phyloP scores from a whole-genome alignment of 1,140 invertebrate species.

The Microplitis mediator region DNA sequence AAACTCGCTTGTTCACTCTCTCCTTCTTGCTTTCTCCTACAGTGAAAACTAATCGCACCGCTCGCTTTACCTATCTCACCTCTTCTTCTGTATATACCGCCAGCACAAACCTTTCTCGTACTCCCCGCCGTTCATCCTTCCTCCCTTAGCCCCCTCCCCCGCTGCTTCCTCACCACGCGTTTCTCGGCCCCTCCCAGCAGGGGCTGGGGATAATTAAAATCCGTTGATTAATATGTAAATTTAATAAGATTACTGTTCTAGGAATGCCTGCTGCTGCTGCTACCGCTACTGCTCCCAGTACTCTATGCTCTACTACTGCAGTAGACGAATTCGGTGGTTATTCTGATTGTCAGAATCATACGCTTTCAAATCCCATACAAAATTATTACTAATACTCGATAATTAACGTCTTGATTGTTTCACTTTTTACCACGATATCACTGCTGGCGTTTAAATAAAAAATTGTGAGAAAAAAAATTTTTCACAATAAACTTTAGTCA shows the following conservation, averaged over 20 bases:
- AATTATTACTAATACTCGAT: too few species aligned
- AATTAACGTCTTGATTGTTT: too few species aligned
- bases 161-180: conserved; percentile 18
- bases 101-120: conserved; percentile 25
- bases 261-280: conserved; percentile 60
- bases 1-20: conserved; percentile 42
- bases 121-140: conserved; percentile 19
- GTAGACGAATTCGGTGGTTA: conserved; percentile 13
- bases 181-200: conserved; percentile 30
- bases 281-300: too few species aligned
- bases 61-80: conserved; percentile 19
- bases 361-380: too few species aligned
- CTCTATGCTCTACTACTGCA: conserved; percentile 1
- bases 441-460: neutral
- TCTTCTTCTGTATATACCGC: conserved; percentile 16
- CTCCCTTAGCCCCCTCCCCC: conserved; percentile 18
- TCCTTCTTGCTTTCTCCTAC: conserved; percentile 35
- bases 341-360: conserved; percentile 4
- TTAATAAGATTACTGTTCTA: conserved; percentile 92
- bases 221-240: conserved; percentile 97
- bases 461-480: neutral
- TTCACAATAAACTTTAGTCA: neutral
- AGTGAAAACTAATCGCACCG: conserved; percentile 21
- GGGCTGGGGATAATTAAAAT: conserved; percentile 88
- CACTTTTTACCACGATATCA: too few species aligned